Evolutionary conservation across 2,797 vertebrate genomes (phyloP).

Genomic region (Selene dorsalis): DNA sequence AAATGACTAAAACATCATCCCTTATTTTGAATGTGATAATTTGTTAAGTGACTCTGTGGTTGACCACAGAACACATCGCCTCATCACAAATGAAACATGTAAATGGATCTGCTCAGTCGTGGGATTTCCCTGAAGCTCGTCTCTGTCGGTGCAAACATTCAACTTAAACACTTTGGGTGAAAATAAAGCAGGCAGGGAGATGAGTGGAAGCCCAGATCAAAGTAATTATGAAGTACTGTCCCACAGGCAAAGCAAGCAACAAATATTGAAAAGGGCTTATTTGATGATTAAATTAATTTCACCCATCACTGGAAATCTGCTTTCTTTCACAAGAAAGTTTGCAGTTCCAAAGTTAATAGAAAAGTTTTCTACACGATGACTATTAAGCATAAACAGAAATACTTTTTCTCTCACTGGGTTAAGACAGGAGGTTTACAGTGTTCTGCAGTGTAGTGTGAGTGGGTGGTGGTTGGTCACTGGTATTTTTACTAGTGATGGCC

Average conservation of each 20-base stretch:
- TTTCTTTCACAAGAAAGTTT: constrained; percentile 5
- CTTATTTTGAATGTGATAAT: not conserved
- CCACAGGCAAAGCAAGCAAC: not conserved
- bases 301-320: not conserved
- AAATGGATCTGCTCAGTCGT: not conserved
- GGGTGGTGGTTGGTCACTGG: constrained; percentile 35
- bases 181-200: not conserved
- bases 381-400: constrained; percentile 25
- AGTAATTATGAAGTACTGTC: constrained; percentile 26
- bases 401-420: not conserved
- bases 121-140: not conserved
- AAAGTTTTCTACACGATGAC: not conserved
- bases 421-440: constrained; percentile 26
- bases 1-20: not conserved
- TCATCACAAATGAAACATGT: not conserved
- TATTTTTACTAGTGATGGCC: constrained; percentile 31
- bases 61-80: not conserved
- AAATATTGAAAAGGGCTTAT: constrained; percentile 4
- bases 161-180: not conserved
- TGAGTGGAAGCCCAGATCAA: constrained; percentile 6
- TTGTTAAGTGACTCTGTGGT: not conserved
- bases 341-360: not conserved
- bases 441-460: constrained; percentile 27
- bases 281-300: constrained; percentile 5
- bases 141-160: not conserved